These are phyloP conservation scores for Schizopygopsis pylzovi DNA, from an alignment of 2,797 vertebrate species.

Conservation along the genomic window DNA sequence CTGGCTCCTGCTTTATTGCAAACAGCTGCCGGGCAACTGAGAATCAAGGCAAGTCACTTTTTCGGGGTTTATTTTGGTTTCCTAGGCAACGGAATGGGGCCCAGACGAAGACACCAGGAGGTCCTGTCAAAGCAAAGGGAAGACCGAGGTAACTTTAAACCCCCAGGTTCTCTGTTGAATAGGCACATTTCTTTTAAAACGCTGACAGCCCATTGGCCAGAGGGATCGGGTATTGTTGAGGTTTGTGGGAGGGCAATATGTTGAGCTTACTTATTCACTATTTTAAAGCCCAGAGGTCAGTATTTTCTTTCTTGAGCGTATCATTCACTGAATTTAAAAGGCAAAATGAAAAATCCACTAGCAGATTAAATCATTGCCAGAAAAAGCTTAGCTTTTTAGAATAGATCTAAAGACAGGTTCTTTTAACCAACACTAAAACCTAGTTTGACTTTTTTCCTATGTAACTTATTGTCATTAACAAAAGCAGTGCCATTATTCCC, in stretches of 20 bases:
- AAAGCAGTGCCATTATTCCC: neutral
- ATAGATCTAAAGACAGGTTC: constrained; percentile 36
- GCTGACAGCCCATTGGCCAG: constrained; percentile 52
- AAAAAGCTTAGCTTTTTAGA: constrained; percentile 42
- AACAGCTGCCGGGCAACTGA: constrained; percentile 58
- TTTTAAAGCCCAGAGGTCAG: constrained; percentile 43
- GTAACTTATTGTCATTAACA: neutral
- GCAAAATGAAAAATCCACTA: constrained; percentile 33
- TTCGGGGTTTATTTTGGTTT: constrained; percentile 72
- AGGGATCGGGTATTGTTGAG: constrained; percentile 52
- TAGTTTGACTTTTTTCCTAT: neutral
- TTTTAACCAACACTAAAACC: constrained; percentile 2
- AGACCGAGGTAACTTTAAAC: constrained; percentile 87
- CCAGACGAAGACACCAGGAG: constrained; percentile 94
- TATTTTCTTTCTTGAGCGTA: constrained; percentile 11
- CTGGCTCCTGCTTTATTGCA: constrained; percentile 35
- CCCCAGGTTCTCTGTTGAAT: constrained; percentile 61
- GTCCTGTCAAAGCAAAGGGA: constrained; percentile 99
- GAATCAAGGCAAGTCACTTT: constrained; percentile 65
- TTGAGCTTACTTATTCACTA: constrained; percentile 42
- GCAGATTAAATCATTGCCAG: constrained; percentile 53
- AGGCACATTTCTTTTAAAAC: constrained; percentile 64
- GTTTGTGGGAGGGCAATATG: constrained; percentile 50
- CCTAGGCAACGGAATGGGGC: constrained; percentile 94
- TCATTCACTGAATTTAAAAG: constrained; percentile 21